A percentile compares a stretch with the other conserved stretches of the same genome.
phyloP scores from a whole-genome alignment of 2,797 vertebrate species.

The Amazona finschi region DNA sequence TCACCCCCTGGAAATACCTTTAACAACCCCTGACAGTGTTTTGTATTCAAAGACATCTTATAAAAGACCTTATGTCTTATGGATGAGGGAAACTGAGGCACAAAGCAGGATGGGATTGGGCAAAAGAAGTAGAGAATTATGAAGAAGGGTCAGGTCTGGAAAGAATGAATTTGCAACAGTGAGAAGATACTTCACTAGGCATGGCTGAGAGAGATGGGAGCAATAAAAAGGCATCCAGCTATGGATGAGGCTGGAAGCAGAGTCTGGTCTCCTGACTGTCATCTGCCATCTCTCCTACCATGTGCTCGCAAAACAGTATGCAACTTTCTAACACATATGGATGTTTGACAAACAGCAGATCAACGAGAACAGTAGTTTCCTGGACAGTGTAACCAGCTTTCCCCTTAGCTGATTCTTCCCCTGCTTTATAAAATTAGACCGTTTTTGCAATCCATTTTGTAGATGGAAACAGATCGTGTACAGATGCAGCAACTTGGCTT shows the following conservation, averaged over 20 bases:
- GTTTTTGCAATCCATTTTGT: not conserved
- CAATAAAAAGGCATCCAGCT: not conserved
- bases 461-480: not conserved
- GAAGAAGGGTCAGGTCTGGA: not conserved
- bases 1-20: not conserved
- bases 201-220: not conserved
- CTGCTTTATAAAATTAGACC: not conserved
- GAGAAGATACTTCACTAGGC: not conserved
- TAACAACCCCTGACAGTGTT: not conserved
- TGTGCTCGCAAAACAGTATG: not conserved
- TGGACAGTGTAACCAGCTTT: not conserved
- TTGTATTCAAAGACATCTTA: not conserved
- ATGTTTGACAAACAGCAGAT: not conserved
- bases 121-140: not conserved
- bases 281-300: not conserved
- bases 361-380: not conserved
- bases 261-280: not conserved
- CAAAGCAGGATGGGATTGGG: not conserved
- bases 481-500: constrained; percentile 38
- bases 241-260: not conserved
- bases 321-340: not conserved
- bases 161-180: not conserved
- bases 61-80: not conserved
- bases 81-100: not conserved
- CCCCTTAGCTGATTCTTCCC: not conserved